phyloP scores from a whole-genome alignment of 2,888 invertebrate species.

The Drosophila recens region DNA sequence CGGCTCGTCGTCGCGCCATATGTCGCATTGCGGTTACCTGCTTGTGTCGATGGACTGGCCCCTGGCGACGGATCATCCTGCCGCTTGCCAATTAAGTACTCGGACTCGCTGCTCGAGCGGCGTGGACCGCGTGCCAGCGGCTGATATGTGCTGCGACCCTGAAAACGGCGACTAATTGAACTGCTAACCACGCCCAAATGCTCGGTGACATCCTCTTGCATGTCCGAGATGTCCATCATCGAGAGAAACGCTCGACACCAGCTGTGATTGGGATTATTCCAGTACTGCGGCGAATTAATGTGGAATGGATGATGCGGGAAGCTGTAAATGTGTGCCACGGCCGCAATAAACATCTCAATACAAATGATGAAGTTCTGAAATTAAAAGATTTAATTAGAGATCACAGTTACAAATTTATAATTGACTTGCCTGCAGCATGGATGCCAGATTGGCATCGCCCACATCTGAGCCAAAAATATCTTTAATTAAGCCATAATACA shows the following conservation, averaged over 20 bases:
- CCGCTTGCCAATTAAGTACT: constrained; percentile 83
- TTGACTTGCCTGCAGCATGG: constrained; percentile 90
- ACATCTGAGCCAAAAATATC: constrained; percentile 90
- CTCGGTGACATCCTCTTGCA: constrained; percentile 95
- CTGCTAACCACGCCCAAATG: constrained; percentile 95
- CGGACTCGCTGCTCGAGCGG: constrained; percentile 87
- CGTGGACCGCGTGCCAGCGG: constrained; percentile 88
- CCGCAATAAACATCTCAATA: constrained; percentile 98
- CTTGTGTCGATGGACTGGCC: constrained; percentile 50
- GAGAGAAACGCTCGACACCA: constrained; percentile 94
- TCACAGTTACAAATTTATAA: neutral
- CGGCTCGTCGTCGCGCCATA: constrained; percentile 71
- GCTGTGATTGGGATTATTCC: constrained; percentile 85
- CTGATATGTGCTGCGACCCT: constrained; percentile 91
- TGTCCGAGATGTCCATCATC: constrained; percentile 99
- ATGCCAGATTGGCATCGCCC: constrained; percentile 91
- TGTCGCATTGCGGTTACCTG: constrained; percentile 53
- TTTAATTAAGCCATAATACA: constrained; percentile 92
- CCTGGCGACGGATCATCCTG: constrained; percentile 52
- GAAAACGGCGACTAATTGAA: constrained; percentile 91
- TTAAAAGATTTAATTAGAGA: neutral
- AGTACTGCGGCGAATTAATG: constrained; percentile 86
- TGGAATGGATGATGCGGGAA: constrained; percentile 97
- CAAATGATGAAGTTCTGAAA: constrained; percentile 96
- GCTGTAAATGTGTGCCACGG: constrained; percentile 97